Evolutionary conservation across 2,797 vertebrate genomes (phyloP), one percentile per base, ranked within the genome.

Genomic region (Chaetodon trifasciatus): DNA sequence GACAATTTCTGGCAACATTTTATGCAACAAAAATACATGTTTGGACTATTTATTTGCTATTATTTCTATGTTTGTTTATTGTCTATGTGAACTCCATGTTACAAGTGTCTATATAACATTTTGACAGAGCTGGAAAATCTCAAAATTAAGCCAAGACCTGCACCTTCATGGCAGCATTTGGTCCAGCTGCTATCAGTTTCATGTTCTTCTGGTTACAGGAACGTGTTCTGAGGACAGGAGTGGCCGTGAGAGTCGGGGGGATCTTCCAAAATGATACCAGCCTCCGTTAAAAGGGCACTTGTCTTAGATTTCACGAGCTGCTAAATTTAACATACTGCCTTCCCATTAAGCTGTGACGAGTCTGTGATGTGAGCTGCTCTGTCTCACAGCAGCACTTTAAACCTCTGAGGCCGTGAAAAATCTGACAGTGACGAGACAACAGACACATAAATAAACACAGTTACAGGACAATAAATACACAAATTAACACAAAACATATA

Each of bases 261-360:
- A 4, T 84, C 46, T 74, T 63, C 81, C 82, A 76, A 74, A 74
- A 75, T 71, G 85, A 81, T 78, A 81, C 70, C 62, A 71, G 66
- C 86, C 62, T 76, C 66, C 65, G 71, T 72, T 21, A 72, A 86
- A 93, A 91, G 87, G 92, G 64, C 86, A 91, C 76, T 74, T 24
- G 88, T 89, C 87, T 93, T 89, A 13, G 69, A 81, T 93, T 93
- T 94, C 93, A 94, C 72, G 6, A 85, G 89, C 82, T 86, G 86
- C 89, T 94, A 93, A 92, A 93, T 92, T 93, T 94, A 94, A 91
- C 96, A 88, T 72, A 89, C 91, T 1, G 95, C 94, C 77, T 96
- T 96, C 79, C 74, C 93, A 78, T 86, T 44, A 87, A 87, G 77
- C 83, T 49, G 67, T 0, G 70, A 81, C 70, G 70, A 83, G 79